Percentiles rank a stretch among this genome's conserved stretches.
These are phyloP conservation scores for Sinocyclocheilus rhinocerous DNA, from an alignment of 2,113 vertebrate species.

Conservation along the genomic window DNA sequence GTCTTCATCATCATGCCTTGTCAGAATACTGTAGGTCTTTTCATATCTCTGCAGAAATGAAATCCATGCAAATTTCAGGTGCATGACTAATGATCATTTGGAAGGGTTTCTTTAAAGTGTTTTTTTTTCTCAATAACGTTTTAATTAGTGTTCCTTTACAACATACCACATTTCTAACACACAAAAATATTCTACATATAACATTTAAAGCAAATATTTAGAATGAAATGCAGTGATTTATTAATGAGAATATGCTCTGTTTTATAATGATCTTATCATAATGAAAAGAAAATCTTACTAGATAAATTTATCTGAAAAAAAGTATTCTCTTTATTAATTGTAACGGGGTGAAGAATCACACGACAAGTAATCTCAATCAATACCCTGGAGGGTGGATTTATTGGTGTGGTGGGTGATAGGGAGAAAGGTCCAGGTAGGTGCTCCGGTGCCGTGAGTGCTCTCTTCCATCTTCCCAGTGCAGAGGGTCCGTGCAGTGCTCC, in stretches of 20 bases:
- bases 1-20: background rate
- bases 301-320: background rate
- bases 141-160: background rate
- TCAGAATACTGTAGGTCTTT: background rate
- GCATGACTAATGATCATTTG: constrained; percentile 15
- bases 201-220: background rate
- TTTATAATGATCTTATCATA: background rate
- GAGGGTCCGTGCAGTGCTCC: too few relatives aligned
- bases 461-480: too few relatives aligned
- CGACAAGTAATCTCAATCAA: too few relatives aligned
- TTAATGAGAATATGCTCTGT: background rate
- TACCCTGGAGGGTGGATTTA: too few relatives aligned
- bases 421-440: too few relatives aligned
- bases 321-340: background rate
- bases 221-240: background rate
- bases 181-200: background rate
- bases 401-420: too few relatives aligned
- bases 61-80: background rate
- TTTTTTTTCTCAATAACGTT: background rate
- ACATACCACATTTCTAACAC: background rate
- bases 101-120: background rate
- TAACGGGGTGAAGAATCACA: too few relatives aligned
- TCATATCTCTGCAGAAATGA: background rate
- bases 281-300: background rate
- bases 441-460: too few relatives aligned